Conservation (phyloP, 2,797 vertebrate species). For the Melanotaenia trifasciata region DNA sequence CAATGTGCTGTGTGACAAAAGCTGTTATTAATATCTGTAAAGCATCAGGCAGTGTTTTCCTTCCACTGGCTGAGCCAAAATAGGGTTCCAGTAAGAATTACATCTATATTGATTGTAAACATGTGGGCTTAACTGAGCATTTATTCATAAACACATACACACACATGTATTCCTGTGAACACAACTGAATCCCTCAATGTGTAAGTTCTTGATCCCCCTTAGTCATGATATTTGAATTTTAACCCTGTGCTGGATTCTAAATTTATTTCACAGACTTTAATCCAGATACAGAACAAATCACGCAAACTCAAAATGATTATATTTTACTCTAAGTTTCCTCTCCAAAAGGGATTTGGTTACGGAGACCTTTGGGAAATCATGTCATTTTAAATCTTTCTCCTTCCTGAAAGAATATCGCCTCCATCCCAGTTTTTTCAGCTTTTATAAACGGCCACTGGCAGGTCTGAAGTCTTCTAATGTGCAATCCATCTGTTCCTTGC, state of each 20-base stretch:
- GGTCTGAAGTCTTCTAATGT: conserved; percentile 69
- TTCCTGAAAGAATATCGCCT: conserved; percentile 64
- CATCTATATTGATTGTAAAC: conserved; percentile 43
- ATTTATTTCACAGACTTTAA: conserved; percentile 37
- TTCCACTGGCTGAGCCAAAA: conserved; percentile 48
- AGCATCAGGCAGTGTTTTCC: conserved; percentile 54
- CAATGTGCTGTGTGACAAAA: conserved; percentile 60
- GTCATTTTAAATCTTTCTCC: conserved; percentile 69
- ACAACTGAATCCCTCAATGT: conserved; percentile 40
- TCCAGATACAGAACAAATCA: conserved; percentile 46
- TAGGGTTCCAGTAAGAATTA: conserved; percentile 34
- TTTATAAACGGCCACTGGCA: conserved; percentile 65
- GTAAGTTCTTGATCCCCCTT: conserved; percentile 42
- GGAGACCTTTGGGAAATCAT: conserved; percentile 66
- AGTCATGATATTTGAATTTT: conserved; percentile 29
- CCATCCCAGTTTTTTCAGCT: conserved; percentile 45
- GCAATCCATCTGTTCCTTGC: conserved; percentile 77
- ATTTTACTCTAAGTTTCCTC: conserved; percentile 58
- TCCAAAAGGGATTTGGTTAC: conserved; percentile 53
- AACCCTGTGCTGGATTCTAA: conserved; percentile 34
- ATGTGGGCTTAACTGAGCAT: conserved; percentile 29
- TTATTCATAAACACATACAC: conserved; percentile 40
- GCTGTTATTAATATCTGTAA: conserved; percentile 63
- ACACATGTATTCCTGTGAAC: conserved; percentile 22
- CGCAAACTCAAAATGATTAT: conserved; percentile 47